Evolutionary conservation across 2,113 vertebrate species (phyloP).

Genomic region (Corythaixoides concolor): DNA sequence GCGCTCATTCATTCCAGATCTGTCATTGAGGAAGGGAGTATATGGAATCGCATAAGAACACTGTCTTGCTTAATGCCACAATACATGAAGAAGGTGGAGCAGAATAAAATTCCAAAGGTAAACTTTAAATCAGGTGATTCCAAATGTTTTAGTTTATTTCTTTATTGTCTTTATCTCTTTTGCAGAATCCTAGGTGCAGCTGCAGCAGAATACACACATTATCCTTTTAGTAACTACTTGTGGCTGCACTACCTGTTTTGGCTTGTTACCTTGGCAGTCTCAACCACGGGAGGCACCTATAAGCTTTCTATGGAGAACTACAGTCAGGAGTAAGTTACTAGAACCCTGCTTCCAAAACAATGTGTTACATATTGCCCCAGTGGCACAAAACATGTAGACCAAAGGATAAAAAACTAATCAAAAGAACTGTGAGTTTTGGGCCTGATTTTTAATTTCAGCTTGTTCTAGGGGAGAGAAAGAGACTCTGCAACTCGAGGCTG

Average conservation of each 20-base stretch:
- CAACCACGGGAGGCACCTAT: background rate
- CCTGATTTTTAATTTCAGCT: background rate
- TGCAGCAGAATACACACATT: background rate
- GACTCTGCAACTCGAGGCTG: background rate
- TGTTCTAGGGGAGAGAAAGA: background rate
- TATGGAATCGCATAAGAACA: background rate
- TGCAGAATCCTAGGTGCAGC: background rate
- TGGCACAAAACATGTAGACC: background rate
- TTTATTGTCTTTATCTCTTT: background rate
- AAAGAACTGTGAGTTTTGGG: background rate
- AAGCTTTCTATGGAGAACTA: background rate
- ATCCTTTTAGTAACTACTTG: background rate
- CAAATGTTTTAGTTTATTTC: background rate
- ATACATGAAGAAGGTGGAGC: background rate
- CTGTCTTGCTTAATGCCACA: background rate
- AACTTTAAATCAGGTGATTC: background rate
- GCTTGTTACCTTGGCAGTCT: background rate
- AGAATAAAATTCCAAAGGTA: background rate
- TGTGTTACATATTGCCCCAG: rapidly evolving
- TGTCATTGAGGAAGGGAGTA: background rate
- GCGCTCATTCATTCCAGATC: background rate
- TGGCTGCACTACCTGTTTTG: background rate
- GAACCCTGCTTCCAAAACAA: background rate
- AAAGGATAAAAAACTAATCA: background rate
- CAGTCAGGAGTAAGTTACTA: background rate